phyloP scores from a whole-genome alignment of 1,140 invertebrate genomes.

The Pinna nobilis region DNA sequence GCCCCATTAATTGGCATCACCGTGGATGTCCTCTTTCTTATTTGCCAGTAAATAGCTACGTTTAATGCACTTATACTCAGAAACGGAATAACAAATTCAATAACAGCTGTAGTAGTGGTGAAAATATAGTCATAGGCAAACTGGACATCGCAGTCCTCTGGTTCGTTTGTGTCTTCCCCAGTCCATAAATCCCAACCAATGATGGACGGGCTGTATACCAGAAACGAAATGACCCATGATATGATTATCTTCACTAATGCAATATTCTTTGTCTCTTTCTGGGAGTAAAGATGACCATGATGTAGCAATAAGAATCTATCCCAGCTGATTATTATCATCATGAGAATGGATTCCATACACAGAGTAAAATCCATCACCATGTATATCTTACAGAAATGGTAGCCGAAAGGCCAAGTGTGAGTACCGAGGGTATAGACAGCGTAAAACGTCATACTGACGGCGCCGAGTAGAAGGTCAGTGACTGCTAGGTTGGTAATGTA shows the following conservation, averaged over 20 bases:
- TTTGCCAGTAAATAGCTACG: conserved; percentile 47
- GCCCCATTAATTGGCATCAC: not conserved
- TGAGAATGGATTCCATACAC: conserved; percentile 52
- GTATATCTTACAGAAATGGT: conserved; percentile 57
- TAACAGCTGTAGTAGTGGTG: conserved; percentile 44
- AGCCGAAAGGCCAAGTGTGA: conserved; percentile 54
- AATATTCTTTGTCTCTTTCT: conserved; percentile 34
- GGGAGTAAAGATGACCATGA: conserved; percentile 43
- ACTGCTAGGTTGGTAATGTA: conserved; percentile 66
- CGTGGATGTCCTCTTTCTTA: conserved; percentile 34
- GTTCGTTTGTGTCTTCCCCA: conserved; percentile 34
- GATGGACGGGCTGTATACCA: conserved; percentile 58
- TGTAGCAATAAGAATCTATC: conserved; percentile 53
- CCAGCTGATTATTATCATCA: conserved; percentile 54
- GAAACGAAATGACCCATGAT: conserved; percentile 51
- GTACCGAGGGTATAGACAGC: conserved; percentile 42
- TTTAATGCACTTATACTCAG: conserved; percentile 44
- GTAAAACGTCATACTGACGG: conserved; percentile 59
- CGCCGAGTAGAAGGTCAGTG: conserved; percentile 60
- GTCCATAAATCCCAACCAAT: conserved; percentile 59
- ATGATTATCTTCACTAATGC: conserved; percentile 38
- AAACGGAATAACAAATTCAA: conserved; percentile 58
- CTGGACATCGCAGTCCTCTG: conserved; percentile 55
- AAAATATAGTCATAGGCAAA: conserved; percentile 49
- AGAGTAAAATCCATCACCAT: conserved; percentile 54